Conservation (phyloP, 1,140 invertebrate species). For the Anthonomus grandis region DNA sequence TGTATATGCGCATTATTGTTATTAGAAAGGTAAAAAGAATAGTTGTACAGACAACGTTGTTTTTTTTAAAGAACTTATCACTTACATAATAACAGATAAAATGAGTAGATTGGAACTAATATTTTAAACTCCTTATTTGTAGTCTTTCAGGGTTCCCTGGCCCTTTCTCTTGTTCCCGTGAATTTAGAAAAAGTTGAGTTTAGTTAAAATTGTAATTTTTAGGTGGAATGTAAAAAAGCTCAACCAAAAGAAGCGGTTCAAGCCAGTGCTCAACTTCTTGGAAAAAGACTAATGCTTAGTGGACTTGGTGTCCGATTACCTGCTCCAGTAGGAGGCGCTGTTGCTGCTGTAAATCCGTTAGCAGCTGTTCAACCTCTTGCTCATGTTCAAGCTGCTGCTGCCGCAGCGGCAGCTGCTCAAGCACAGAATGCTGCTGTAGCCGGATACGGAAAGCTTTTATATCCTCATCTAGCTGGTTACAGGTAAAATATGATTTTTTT, state of each 20-base stretch:
- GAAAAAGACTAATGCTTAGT: constrained; percentile 69
- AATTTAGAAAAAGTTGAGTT: too few relatives aligned
- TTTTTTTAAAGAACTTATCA: too few relatives aligned
- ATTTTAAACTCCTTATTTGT: too few relatives aligned
- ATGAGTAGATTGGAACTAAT: too few relatives aligned
- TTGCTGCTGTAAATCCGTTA: constrained; percentile 56
- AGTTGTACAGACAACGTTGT: too few relatives aligned
- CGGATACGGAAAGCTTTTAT: constrained; percentile 69
- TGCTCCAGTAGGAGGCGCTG: constrained; percentile 55
- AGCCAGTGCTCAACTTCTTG: constrained; percentile 63
- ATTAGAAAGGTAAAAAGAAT: too few relatives aligned
- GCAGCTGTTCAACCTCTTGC: constrained; percentile 59
- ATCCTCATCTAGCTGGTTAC: constrained; percentile 64
- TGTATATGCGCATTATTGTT: too few relatives aligned
- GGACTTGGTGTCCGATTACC: constrained; percentile 64
- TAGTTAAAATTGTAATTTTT: constrained; percentile 4
- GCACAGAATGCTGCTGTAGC: constrained; percentile 47
- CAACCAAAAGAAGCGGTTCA: constrained; percentile 89
- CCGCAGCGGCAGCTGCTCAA: constrained; percentile 50
- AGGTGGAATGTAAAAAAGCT: constrained; percentile 81
- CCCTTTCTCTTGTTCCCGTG: too few relatives aligned
- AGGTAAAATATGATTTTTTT: too few relatives aligned
- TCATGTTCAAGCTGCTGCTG: constrained; percentile 58
- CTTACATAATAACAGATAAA: too few relatives aligned
- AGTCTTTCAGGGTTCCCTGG: too few relatives aligned